Conservation (phyloP, 2,888 invertebrate species). For the Balanococcus diminutus region DNA sequence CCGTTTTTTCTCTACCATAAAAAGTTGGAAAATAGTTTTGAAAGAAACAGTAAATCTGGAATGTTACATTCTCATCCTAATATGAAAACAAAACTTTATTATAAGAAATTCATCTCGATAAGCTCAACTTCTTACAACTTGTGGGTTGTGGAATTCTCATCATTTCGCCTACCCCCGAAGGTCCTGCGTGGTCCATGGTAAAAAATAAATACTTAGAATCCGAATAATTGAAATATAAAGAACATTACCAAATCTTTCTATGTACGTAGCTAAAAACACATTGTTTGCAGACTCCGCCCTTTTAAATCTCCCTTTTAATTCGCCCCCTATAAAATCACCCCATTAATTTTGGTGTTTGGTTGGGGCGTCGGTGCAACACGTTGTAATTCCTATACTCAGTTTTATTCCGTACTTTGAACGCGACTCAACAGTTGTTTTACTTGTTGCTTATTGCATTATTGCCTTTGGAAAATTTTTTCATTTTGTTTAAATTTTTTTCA, state of each 20-base stretch:
- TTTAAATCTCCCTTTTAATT: slow-evolving; percentile 52
- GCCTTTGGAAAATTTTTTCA: not conserved
- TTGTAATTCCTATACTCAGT: slow-evolving; percentile 53
- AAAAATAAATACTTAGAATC: too few species aligned
- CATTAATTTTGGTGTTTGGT: slow-evolving; percentile 35
- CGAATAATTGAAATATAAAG: not conserved
- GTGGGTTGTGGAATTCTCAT: too few species aligned
- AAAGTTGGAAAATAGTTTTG: too few species aligned
- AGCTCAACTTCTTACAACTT: too few species aligned
- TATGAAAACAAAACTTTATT: too few species aligned
- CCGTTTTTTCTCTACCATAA: too few species aligned
- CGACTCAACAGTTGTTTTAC: slow-evolving; percentile 52
- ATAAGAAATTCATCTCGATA: too few species aligned
- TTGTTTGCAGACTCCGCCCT: slow-evolving; percentile 54
- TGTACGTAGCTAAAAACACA: not conserved
- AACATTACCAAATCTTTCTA: not conserved
- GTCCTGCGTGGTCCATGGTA: too few species aligned
- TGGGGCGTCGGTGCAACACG: slow-evolving; percentile 50
- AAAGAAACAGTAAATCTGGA: too few species aligned
- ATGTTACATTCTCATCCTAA: too few species aligned
- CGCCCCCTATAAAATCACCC: slow-evolving; percentile 52
- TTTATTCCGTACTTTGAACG: slow-evolving; percentile 23
- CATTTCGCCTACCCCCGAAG: too few species aligned
- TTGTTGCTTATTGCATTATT: slow-evolving; percentile 46
- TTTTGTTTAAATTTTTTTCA: not conserved